Base-by-base conservation (phyloP, 1,140 invertebrate genomes). In the Drosophila pandora region DNA sequence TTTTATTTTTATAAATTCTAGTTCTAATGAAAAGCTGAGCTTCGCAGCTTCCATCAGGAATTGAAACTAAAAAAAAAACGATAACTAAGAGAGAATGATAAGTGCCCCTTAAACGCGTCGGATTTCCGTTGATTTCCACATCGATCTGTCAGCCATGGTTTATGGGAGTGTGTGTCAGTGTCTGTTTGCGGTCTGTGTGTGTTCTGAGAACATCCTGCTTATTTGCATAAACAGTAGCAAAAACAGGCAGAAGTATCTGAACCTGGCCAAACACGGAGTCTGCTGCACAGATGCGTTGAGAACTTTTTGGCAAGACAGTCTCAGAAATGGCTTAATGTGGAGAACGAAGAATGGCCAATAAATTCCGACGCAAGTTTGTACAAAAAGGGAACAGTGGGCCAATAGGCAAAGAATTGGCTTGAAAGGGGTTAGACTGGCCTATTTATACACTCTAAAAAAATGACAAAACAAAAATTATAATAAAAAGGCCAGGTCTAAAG, bases 181-280 rank as follows among this genome's bases (percentile, higher is more conserved):
- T 41, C 52, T 56, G 6, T 52, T 13, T 34, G 25, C 52, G 52
- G 6, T 52, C 17, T 34, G 25, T 23, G 45, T 22, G 32, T 37
- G 13, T 59, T 28, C 23, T 43, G 32, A 53, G 28, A 32, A 63
- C 72, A 76, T 32, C 63, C 54, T 53, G 65, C 67, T 52, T 52
- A 84, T 84, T 84, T 84, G 81, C 81, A 84, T 84, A 84, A 87
- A 81, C 81, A 84, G 72, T 50, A 61, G 55, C 67, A 63, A 48
- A 63, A 75, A 49, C 57, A 22, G 60, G 1, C 53, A 41, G 54
- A 62, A 73, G 58, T 80, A 60, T 34, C 56, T 61, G 45, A 71
- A 65, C 37, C 69, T 67, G 43, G 37, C 43, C 73, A 30, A 56
- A 67, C 62, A 76, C 28, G 39, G 39, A 60, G 45, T 30, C 41